Conservation (phyloP, 2,888 invertebrate genomes). For the Endotricha flammealis region DNA sequence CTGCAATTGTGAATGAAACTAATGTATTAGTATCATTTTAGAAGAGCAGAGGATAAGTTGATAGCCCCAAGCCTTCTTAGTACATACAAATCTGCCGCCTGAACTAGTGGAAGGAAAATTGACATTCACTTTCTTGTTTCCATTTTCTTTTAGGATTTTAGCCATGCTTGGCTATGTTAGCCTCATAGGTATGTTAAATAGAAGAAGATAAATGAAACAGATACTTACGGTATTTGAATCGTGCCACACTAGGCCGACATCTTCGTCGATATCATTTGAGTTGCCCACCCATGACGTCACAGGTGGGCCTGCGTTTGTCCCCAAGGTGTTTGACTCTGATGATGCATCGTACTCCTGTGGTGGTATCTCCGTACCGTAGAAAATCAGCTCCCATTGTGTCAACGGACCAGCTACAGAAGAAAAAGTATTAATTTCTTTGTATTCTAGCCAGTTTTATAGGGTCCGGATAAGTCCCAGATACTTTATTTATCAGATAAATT, state of each 20-base stretch:
- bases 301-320: constrained; percentile 33
- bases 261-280: constrained; percentile 77
- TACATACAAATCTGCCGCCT: no score
- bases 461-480: no score
- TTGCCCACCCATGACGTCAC: constrained; percentile 35
- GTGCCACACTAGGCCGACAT: constrained; percentile 78
- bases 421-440: constrained; percentile 18
- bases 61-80: no score
- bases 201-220: constrained; percentile 8
- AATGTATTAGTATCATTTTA: no score
- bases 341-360: constrained; percentile 83
- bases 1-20: no score
- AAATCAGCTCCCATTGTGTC: constrained; percentile 88
- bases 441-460: no score
- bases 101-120: no score
- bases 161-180: no score
- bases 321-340: constrained; percentile 69
- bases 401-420: constrained; percentile 77
- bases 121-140: no score
- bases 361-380: constrained; percentile 86
- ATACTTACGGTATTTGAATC: constrained; percentile 80
- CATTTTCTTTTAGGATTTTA: not conserved
- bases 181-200: no score
- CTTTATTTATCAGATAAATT: no score
- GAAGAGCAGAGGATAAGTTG: no score